Evolutionary conservation across 2,797 vertebrate species (phyloP).

Genomic region (Coregonus ussuriensis): DNA sequence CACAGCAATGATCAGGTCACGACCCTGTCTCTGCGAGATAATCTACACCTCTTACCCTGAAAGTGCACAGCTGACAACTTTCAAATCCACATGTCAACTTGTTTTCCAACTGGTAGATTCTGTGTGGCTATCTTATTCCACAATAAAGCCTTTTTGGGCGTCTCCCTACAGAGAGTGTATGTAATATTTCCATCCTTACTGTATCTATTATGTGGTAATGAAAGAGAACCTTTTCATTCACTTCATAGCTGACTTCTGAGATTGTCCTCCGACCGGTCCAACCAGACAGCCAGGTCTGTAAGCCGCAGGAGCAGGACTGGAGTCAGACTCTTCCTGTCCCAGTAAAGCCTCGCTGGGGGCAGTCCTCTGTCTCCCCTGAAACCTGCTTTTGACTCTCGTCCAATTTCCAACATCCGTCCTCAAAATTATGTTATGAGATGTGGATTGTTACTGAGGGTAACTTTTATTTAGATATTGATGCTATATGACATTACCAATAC

Average conservation of each 20-base stretch:
- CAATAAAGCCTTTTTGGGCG: too few relatives aligned
- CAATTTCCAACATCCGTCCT: not conserved
- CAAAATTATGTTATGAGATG: not conserved
- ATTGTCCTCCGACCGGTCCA: conserved; percentile 39
- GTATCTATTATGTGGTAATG: conserved; percentile 14
- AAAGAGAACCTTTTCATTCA: conserved; percentile 23
- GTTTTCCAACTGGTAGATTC: too few relatives aligned
- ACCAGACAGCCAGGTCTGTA: conserved; percentile 58
- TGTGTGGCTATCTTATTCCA: not conserved
- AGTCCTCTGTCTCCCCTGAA: not conserved
- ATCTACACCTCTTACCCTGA: too few relatives aligned
- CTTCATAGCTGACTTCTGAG: conserved; percentile 13
- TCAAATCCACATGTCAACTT: too few relatives aligned
- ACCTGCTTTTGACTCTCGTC: not conserved
- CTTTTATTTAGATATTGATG: not conserved
- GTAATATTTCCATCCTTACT: not conserved
- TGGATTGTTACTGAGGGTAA: not conserved
- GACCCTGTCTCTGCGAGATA: not conserved
- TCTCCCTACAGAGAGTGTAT: too few relatives aligned
- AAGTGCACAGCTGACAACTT: too few relatives aligned
- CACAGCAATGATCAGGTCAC: not conserved
- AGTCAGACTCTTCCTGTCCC: not conserved
- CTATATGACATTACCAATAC: not conserved
- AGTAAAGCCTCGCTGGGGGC: not conserved
- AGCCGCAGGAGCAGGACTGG: not conserved